Conservation (phyloP, 2,888 invertebrate genomes). For the Byasa hedistus region DNA sequence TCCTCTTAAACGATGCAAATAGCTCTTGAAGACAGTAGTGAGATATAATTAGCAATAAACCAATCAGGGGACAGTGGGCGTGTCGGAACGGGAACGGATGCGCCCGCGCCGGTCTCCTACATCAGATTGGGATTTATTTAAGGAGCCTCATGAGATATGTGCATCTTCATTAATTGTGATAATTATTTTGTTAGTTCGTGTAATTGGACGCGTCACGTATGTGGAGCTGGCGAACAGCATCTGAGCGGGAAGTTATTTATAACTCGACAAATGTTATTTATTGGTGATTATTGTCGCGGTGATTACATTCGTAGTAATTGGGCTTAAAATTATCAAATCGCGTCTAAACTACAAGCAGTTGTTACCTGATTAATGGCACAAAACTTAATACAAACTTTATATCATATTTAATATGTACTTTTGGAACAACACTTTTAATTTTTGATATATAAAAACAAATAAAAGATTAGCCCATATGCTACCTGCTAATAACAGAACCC, state of each 20-base stretch:
- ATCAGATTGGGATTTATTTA: conserved; percentile 72
- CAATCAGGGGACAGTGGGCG: conserved; percentile 67
- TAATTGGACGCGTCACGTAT: conserved; percentile 69
- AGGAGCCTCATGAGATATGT: conserved; percentile 63
- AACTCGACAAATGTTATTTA: conserved; percentile 22
- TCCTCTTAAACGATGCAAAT: conserved; percentile 72
- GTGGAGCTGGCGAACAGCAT: conserved; percentile 45
- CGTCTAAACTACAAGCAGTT: conserved; percentile 30
- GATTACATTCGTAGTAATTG: conserved; percentile 33
- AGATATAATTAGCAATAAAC: conserved; percentile 74
- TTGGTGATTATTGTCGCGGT: conserved; percentile 36
- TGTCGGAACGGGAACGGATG: conserved; percentile 45
- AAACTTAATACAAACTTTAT: not conserved
- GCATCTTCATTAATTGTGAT: conserved; percentile 74
- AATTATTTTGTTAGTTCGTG: conserved; percentile 75
- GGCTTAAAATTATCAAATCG: conserved; percentile 32
- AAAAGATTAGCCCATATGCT: no score
- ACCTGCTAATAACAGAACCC: no score
- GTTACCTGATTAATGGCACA: conserved; percentile 23
- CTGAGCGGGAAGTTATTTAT: conserved; percentile 38
- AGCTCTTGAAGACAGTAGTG: conserved; percentile 58
- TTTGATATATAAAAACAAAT: no score
- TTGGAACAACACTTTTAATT: no score
- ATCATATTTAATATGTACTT: no score
- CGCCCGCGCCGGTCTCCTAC: conserved; percentile 54